Conservation (phyloP, 2,888 invertebrate species). For the Mythimna vitellina region DNA sequence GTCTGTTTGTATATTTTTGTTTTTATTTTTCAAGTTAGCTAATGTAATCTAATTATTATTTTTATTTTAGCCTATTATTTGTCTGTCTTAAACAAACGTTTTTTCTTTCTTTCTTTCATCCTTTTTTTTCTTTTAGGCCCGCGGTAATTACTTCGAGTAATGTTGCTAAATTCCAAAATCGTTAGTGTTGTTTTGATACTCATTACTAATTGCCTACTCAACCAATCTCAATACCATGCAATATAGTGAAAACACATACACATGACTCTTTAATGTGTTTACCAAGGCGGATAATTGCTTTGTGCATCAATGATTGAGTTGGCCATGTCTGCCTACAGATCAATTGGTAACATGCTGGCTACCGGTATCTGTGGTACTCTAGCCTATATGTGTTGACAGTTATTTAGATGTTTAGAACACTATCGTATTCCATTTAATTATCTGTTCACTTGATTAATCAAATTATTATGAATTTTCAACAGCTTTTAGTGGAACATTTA, state of each 20-base stretch:
- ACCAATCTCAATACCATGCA: not conserved
- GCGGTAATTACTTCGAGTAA: no score
- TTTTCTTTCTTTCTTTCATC: no score
- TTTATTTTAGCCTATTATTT: no score
- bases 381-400: not conserved
- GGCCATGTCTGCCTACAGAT: constrained; percentile 1
- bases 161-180: no score
- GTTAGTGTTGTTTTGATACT: not conserved
- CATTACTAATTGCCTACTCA: not conserved
- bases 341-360: constrained; percentile 5
- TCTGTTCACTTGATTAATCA: not conserved
- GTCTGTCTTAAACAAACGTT: no score
- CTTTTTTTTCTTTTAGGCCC: no score
- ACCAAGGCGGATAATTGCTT: constrained; percentile 52
- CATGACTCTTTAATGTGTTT: constrained; percentile 53
- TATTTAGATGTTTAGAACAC: not conserved
- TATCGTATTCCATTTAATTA: not conserved
- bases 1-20: no score
- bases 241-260: not conserved
- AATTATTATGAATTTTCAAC: no score
- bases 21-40: no score
- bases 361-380: not conserved
- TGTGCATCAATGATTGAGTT: constrained; percentile 44
- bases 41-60: no score
- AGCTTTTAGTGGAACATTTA: no score